Evolutionary conservation across 2,888 invertebrate species (phyloP), one percentile per base, ranked within the genome.

Genomic region (Lithophane socia): DNA sequence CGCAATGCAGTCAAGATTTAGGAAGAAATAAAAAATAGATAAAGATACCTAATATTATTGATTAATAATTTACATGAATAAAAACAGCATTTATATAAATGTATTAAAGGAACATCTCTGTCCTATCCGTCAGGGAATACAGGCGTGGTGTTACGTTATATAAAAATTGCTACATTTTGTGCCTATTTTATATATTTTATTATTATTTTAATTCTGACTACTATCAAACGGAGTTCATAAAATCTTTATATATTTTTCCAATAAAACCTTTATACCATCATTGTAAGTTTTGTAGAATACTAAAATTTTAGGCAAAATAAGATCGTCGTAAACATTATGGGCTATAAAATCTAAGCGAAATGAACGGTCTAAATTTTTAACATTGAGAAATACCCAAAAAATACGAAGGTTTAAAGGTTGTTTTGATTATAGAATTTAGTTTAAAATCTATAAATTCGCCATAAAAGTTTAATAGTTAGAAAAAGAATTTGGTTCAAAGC

Each of bases 291-390:
- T 70, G 63, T 72, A 63, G 10, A 66, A 64, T 69, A 69, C 37
- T 52, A 83, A 75, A 56, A 73, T 83, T 37, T 76, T 61, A 73
- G 60, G 24, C 58, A 79, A 77, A 87, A 75, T 82, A 73, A 78
- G 12, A 67, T 61, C 42, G 52, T 77, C 83, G 60, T 88, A 81
- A 85, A 88, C 65, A 21, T 84, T 80, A 85, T 88, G 24, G 61
- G 66, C 70, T 16, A 82, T 86, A 77, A 85, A 85, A 84, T 63
- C 54, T 16, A 77, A 77, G 77, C 72, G 61, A 86, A 86, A 84
- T 70, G 58, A 65, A 69, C 61, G 37, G 74, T 63, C 56, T 5
- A 73, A 79, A 76, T 56, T 56, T 75, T 73, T 76, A 5, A 37
- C 63, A 71, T 83, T 82, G 58, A 78, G 52, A 75, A 71, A 63